Evolutionary conservation across 2,797 vertebrate species (phyloP), one percentile per base, ranked within the genome.

Genomic region (Tinamus major): DNA sequence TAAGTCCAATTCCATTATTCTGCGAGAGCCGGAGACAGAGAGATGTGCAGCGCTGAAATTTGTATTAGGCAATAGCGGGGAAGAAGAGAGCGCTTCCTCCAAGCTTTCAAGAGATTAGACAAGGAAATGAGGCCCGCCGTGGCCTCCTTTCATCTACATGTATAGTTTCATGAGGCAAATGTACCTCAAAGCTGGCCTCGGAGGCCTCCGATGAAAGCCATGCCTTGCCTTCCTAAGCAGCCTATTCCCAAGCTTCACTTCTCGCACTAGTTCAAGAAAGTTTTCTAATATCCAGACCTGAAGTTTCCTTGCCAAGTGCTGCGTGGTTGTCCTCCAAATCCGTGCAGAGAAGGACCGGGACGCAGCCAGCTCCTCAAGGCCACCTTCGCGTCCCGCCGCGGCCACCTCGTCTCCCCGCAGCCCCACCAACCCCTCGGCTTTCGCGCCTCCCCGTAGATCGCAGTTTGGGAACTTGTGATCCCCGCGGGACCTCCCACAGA

Each of bases 1-100:
- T 29, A 94, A 93, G 70, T 79, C 65, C 63, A 76, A 86, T 35
- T 89, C 65, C 35, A 62, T 91, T 68, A 56, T 81, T 92, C 82
- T 27, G 46, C 74, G 41, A 80, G 26, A 93, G 56, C 24, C 17
- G 42, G 70, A 53, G 53, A 87, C 87, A 92, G 87, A 80, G 82
- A 56, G 51, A 89, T 74, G 59, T 51, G 81, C 15, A 48, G 85
- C 67, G 88, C 82, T 77, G 51, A 92, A 89, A 93, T 87, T 58
- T 87, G 91, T 80, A 81, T 88, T 27, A 86, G 79, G 82, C 93
- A 92, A 79, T 70, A 72, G 86, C 67, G 31, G 35, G 44, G 35
- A 70, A 67, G 87, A 92, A 89, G 72, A 59, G 18, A 92, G n/a
- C 0, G 0, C 17, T 84, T 71, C 44, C 75, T 53, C n/a, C 4